Conservation (phyloP, 2,113 vertebrate species). For the Pachyramphus minor region DNA sequence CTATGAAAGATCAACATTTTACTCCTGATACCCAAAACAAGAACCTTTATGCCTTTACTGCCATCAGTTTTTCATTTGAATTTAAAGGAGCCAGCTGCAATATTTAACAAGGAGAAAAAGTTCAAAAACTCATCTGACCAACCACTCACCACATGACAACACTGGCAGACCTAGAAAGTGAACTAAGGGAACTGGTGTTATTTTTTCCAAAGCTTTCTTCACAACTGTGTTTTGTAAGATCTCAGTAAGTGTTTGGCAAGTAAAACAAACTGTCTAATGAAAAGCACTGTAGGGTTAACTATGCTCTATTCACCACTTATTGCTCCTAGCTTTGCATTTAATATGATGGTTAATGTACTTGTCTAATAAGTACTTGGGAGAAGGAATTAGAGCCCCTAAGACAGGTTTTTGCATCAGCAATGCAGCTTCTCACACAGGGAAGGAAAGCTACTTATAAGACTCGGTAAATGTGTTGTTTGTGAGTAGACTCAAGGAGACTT, state of each 20-base stretch:
- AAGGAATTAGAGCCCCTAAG: background rate
- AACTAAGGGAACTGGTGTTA: background rate
- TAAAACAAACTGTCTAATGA: background rate
- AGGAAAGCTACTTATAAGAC: background rate
- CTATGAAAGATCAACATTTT: background rate
- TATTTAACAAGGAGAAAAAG: background rate
- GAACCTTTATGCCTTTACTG: background rate
- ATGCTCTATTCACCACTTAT: constrained; percentile 46
- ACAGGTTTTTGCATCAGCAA: background rate
- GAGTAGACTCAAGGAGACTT: background rate
- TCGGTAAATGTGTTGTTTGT: background rate
- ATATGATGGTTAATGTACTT: constrained; percentile 32
- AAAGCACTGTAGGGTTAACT: background rate
- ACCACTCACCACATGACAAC: background rate
- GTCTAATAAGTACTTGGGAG: background rate
- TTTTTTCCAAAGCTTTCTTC: background rate
- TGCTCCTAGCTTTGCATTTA: constrained; percentile 65
- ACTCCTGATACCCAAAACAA: background rate
- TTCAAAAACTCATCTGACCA: background rate
- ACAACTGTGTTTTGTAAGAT: background rate
- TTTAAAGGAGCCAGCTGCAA: background rate
- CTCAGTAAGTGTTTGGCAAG: background rate
- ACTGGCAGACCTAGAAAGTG: background rate
- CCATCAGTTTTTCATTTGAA: background rate
- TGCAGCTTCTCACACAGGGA: background rate